Evolutionary conservation across 1,140 invertebrate genomes (phyloP), one percentile per base, ranked within the genome.

Genomic region (Plodia interpunctella): DNA sequence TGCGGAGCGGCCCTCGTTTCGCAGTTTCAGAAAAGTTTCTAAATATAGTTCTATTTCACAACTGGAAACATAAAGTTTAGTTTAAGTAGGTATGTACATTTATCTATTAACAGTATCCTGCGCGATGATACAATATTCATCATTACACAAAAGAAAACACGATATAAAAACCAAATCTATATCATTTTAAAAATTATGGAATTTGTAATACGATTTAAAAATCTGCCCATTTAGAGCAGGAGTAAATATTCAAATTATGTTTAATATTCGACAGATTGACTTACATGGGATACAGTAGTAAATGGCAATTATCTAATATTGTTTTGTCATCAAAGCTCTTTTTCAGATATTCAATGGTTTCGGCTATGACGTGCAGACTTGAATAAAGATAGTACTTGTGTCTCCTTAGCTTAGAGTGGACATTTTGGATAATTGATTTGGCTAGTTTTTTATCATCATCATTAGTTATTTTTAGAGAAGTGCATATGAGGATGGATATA

Each of bases 301-400:
- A 53, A 25, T 91, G 90, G 50, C 91, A 88, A 60, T 92, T 91
- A n/a, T 80, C 65, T 55, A 85, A 84, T 32, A 93, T 91, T 11
- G 90, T 88, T 9, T 83, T 59, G 18, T 74, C 72, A n/a, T 78
- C 61, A 62, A 92, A 92, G 17, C 74, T 72, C 18, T 74, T 83
- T 38, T 85, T 73, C 25, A 92, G 70, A 68, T 79, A 90, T 32
- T 90, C 80, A 25, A 92, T 78, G 49, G 91, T 91, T 56, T 90
- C 82, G 54, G 91, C 86, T 0, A 92, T 80, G 10, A 90, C 85
- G n/a, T 85, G 58, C 0, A 91, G 62, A 0, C 92, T 86, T n/a
- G 90, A 84, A 56, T 92, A 90, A 17, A 91, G 88, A 90, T 91
- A 92, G 66, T 91, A 92, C 6, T 91, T 91, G 74, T 93, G 92